A percentile compares a stretch with the other conserved stretches of the same genome.
Conservation (phyloP, 2,888 invertebrate species). For the Seladonia tumulorum region DNA sequence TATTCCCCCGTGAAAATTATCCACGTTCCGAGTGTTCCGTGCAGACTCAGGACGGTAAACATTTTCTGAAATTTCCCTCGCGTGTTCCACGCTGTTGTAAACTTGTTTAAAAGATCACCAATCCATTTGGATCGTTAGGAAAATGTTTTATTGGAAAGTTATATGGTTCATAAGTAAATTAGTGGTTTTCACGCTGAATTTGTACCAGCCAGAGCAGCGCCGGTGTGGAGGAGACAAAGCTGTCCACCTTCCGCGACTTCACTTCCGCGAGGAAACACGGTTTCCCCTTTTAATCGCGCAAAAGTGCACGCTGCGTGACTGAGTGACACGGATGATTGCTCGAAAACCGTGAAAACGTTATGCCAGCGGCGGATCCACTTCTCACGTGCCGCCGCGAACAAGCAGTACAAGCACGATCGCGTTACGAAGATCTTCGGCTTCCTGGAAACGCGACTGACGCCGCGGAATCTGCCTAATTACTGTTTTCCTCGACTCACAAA, state of each 20-base stretch:
- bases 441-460: not conserved
- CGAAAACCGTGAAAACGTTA: constrained; percentile 13
- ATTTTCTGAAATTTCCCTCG: too few relatives aligned
- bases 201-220: not conserved
- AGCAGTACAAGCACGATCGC: not conserved
- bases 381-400: not conserved
- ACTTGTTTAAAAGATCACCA: not conserved
- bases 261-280: constrained; percentile 72
- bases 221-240: not conserved
- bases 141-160: not conserved
- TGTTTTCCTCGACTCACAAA: not conserved
- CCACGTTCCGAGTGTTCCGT: not conserved
- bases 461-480: not conserved
- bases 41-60: not conserved
- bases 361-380: not conserved
- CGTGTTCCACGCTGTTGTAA: not conserved
- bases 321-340: constrained; percentile 18
- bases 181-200: not conserved
- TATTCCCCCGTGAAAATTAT: not conserved
- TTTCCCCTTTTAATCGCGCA: constrained; percentile 65
- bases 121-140: not conserved
- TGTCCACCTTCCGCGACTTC: constrained; percentile 8
- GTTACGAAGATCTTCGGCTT: not conserved
- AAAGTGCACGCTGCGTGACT: constrained; percentile 26
- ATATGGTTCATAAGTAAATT: not conserved